These are phyloP conservation scores for Dexiosoma caninum DNA, from an alignment of 2,888 invertebrate species.

Conservation along the genomic window DNA sequence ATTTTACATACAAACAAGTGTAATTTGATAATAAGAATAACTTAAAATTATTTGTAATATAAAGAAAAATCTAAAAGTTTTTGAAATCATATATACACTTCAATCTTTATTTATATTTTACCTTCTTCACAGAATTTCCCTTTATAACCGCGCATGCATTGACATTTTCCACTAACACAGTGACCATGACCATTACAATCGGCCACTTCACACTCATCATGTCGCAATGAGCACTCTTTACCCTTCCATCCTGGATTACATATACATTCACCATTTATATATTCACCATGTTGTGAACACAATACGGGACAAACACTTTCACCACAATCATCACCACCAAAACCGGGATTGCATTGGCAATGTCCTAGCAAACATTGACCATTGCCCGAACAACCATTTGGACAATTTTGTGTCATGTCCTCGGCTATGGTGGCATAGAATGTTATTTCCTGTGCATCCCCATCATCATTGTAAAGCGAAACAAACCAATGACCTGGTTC, in stretches of 20 bases:
- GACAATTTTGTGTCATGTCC: slow-evolving; percentile 96
- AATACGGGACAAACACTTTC: slow-evolving; percentile 98
- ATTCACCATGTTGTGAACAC: slow-evolving; percentile 97
- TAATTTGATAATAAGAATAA: no score
- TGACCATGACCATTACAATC: slow-evolving; percentile 98
- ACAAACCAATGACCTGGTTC: slow-evolving; percentile 98
- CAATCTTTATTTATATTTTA: slow-evolving; percentile 77
- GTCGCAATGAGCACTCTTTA: slow-evolving; percentile 95
- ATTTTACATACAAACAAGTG: not conserved
- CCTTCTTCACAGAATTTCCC: slow-evolving; percentile 96
- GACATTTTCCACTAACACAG: slow-evolving; percentile 96
- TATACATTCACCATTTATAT: slow-evolving; percentile 96
- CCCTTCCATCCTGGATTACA: slow-evolving; percentile 99
- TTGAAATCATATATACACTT: no score
- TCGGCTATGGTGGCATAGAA: slow-evolving; percentile 91
- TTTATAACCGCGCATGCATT: slow-evolving; percentile 95
- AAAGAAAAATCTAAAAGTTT: not conserved
- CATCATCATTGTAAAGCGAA: slow-evolving; percentile 96
- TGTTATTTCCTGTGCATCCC: slow-evolving; percentile 91
- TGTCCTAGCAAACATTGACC: slow-evolving; percentile 97
- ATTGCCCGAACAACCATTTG: slow-evolving; percentile 96
- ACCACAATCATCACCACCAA: slow-evolving; percentile 96
- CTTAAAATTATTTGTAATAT: not conserved
- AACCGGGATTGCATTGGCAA: slow-evolving; percentile 97
- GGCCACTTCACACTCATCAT: slow-evolving; percentile 97